phyloP scores from a whole-genome alignment of 2,797 vertebrate species.

The Rhinoraja longicauda region DNA sequence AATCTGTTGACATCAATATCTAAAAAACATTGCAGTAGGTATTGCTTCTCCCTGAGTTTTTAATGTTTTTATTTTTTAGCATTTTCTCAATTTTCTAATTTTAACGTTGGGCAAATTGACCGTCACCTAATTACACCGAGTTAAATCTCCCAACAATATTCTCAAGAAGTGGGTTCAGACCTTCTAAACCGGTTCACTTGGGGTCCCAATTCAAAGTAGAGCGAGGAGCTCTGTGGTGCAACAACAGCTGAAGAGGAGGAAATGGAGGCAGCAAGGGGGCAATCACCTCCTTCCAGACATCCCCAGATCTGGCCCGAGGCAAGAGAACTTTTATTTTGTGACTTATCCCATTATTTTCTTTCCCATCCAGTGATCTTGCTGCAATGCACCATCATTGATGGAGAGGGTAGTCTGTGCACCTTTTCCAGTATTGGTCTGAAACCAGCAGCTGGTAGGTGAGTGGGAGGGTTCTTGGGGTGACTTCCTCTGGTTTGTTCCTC shows the following conservation, averaged over 20 bases:
- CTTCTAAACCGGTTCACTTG: background rate
- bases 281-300: background rate
- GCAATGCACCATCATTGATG: conserved; percentile 27
- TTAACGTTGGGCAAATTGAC: background rate
- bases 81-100: background rate
- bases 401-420: conserved; percentile 31
- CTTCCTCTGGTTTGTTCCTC: conserved; percentile 27
- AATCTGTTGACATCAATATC: no score
- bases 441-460: conserved; percentile 30
- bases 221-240: background rate
- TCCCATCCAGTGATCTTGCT: conserved; percentile 24
- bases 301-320: conserved; percentile 2
- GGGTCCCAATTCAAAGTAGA: background rate
- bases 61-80: background rate
- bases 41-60: background rate
- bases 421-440: conserved; percentile 32
- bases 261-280: background rate
- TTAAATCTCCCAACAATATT: background rate
- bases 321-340: conserved; percentile 12
- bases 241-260: background rate
- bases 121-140: background rate
- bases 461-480: conserved; percentile 25
- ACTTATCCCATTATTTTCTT: conserved; percentile 28
- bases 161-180: background rate
- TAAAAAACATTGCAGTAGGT: background rate